These are phyloP conservation scores for Dilophus febrilis DNA, from an alignment of 2,888 invertebrate species.

Conservation along the genomic window DNA sequence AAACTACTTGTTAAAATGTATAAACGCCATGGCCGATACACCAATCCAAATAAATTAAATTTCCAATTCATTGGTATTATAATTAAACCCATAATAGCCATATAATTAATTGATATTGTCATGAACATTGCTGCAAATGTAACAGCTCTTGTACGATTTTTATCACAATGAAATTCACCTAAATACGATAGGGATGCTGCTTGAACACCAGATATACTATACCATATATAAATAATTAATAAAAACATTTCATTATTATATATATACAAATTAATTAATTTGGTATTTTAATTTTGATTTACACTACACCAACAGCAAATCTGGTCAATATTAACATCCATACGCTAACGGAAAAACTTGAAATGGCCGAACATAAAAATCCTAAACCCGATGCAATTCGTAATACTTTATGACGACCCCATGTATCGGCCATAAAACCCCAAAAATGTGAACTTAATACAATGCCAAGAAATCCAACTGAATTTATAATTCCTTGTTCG, in stretches of 20 bases:
- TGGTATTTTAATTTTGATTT: neutral
- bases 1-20: slow-evolving; percentile 39
- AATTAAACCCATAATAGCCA: slow-evolving; percentile 49
- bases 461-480: slow-evolving; percentile 49
- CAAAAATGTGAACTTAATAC: slow-evolving; percentile 60
- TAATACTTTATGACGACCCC: too few relatives aligned
- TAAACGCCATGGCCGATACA: slow-evolving; percentile 52
- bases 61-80: slow-evolving; percentile 43
- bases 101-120: slow-evolving; percentile 35
- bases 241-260: too few relatives aligned
- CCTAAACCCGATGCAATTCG: slow-evolving; percentile 35
- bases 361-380: slow-evolving; percentile 34
- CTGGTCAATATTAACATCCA: slow-evolving; percentile 39
- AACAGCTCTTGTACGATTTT: slow-evolving; percentile 34
- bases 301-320: slow-evolving; percentile 45
- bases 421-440: slow-evolving; percentile 61
- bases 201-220: slow-evolving; percentile 25
- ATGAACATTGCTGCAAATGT: slow-evolving; percentile 39
- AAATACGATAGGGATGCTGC: slow-evolving; percentile 41
- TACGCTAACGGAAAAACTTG: slow-evolving; percentile 42
- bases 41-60: slow-evolving; percentile 33
- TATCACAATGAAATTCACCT: slow-evolving; percentile 38
- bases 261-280: neutral
- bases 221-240: neutral
- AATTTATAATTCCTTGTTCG: slow-evolving; percentile 44